Percentiles rank a stretch among this genome's conserved stretches.
These are phyloP conservation scores for Camponotus fellah DNA, from an alignment of 2,888 invertebrate genomes.

Conservation along the genomic window DNA sequence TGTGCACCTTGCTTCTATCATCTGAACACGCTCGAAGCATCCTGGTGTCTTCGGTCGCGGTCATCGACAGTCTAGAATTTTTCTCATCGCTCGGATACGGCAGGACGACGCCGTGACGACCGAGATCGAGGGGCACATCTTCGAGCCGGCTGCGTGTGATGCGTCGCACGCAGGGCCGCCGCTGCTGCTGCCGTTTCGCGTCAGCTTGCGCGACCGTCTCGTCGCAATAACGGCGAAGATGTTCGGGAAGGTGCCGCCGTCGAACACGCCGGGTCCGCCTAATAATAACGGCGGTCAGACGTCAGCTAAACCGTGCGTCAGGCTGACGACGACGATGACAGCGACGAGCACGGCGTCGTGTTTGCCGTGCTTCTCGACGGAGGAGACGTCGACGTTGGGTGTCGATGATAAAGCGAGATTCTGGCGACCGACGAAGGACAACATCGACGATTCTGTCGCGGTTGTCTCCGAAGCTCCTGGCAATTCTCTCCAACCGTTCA, in stretches of 20 bases:
- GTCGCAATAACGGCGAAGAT: constrained; percentile 74
- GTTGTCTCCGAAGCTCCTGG: constrained; percentile 75
- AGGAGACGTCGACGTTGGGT: constrained; percentile 69
- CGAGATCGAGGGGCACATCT: constrained; percentile 41
- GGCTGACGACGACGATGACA: constrained; percentile 41
- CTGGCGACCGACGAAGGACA: constrained; percentile 77
- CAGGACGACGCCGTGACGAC: constrained; percentile 52
- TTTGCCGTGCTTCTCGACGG: constrained; percentile 79
- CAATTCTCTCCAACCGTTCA: constrained; percentile 55
- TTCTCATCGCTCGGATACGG: background rate
- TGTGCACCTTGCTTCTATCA: background rate
- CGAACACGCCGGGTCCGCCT: constrained; percentile 80
- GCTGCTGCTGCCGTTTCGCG: constrained; percentile 39
- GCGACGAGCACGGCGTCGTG: constrained; percentile 71
- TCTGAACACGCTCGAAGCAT: background rate
- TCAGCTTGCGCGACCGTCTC: constrained; percentile 43
- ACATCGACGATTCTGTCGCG: constrained; percentile 61
- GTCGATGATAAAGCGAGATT: constrained; percentile 78
- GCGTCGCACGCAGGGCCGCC: constrained; percentile 45
- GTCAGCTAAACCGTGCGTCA: constrained; percentile 52
- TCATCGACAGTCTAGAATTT: constrained; percentile 42
- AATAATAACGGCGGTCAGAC: constrained; percentile 41
- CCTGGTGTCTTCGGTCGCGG: background rate
- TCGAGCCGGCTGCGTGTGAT: constrained; percentile 56
- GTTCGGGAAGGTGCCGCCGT: constrained; percentile 82